Evolutionary conservation across 2,113 vertebrate species (phyloP).

Genomic region (Tachuris rubrigastra): DNA sequence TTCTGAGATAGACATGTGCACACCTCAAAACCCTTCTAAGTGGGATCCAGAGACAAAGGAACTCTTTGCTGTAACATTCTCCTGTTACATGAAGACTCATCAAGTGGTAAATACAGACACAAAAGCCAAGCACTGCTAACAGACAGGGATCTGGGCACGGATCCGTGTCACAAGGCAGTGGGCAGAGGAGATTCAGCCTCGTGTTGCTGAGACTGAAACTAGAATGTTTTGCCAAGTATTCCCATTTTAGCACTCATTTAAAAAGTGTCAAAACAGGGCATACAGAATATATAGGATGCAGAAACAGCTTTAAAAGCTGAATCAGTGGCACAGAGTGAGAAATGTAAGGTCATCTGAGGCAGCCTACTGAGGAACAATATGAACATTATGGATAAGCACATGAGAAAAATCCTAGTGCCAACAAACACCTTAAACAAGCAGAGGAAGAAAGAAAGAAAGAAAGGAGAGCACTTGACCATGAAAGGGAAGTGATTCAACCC

Average conservation of each 20-base stretch:
- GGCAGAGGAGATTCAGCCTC: too few species aligned
- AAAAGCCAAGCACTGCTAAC: background rate
- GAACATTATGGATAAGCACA: background rate
- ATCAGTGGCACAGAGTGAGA: background rate
- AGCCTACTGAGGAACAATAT: background rate
- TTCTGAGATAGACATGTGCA: background rate
- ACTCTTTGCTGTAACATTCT: background rate
- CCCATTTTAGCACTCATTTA: background rate
- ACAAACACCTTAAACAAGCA: background rate
- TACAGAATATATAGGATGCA: background rate
- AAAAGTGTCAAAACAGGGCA: background rate
- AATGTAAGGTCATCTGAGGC: background rate
- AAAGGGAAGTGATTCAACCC: background rate
- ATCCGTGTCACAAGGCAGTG: too few species aligned
- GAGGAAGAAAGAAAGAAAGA: background rate
- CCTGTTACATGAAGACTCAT: background rate
- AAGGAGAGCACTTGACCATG: background rate
- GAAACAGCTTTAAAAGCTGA: background rate
- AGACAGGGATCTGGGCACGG: background rate
- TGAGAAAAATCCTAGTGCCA: background rate
- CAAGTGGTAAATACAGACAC: background rate
- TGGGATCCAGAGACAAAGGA: accelerated
- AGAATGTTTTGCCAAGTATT: background rate
- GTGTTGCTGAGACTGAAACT: accelerated
- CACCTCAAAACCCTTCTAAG: background rate